Base-by-base conservation (phyloP, 1,140 invertebrate species). In the Drosophila navojoa region DNA sequence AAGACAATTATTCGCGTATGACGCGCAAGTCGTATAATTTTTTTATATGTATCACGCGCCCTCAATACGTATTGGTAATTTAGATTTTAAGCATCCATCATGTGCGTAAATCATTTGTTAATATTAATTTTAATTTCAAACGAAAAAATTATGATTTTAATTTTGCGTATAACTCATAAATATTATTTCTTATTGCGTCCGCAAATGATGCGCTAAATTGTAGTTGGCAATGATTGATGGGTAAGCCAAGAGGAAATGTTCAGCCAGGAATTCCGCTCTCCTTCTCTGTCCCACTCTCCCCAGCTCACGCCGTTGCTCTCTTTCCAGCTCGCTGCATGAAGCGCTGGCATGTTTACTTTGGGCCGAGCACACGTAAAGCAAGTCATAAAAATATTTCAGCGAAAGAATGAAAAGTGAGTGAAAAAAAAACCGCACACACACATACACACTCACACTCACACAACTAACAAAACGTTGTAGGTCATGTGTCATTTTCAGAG, bases 371-470 rank as follows among this genome's bases (percentile, higher is more conserved):
- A 79, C 76, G 80, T 84, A 82, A 79, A 82, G 80, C 76, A 82
- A 84, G 80, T 84, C 80, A 84, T 84, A 85, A 80, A 84, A 73
- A 84, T 84, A 84, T 84, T 79, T 84, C 68, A 85, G 44, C 77
- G 58, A 53, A 70, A 11, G 49, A 73, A 81, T 74, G 75, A 81
- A 78, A 80, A 81, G 64, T 53, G 70, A 67, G 71, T 55, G 49
- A 19, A 32, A 67, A 63, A 67, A 62, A 71, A 5, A n/a, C n/a
- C 25, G 4, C 25, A 29, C 27, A 29, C 27, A 29, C 27, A 29
- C 27, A 29, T 4, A 5, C 27, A 27, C 3, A 27, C 25, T 3
- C 27, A 32, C 6, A 32, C 6, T 10, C 6, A 32, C 9, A 32
- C 6, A 32, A 79, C 76, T 70, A 80, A 84, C 80, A 84, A 77